Evolutionary conservation across 2,797 vertebrate genomes (phyloP).

Genomic region (Cheirogaleus major): DNA sequence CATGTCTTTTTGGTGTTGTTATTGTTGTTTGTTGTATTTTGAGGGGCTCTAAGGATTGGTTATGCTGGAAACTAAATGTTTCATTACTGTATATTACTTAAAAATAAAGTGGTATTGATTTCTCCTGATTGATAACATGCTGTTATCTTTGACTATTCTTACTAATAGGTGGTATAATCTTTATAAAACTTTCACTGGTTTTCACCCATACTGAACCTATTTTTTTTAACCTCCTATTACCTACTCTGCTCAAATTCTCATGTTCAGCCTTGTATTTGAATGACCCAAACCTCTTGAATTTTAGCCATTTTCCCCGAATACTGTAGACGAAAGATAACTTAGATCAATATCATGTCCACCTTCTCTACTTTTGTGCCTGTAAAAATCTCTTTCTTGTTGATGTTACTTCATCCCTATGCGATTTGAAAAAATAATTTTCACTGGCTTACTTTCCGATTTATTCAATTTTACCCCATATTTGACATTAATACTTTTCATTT

Average conservation of each 20-base stretch:
- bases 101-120: slow-evolving; percentile 31
- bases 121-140: not conserved
- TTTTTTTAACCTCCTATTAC: slow-evolving; percentile 20
- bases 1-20: not conserved
- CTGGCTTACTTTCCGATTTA: slow-evolving; percentile 23
- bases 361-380: not conserved
- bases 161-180: not conserved
- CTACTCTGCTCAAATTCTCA: not conserved
- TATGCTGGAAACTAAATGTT: not conserved
- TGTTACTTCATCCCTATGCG: slow-evolving; percentile 12
- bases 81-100: not conserved
- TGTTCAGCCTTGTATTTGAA: not conserved
- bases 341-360: not conserved
- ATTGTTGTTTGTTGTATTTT: slow-evolving; percentile 1
- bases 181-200: not conserved
- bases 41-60: not conserved
- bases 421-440: not conserved
- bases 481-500: slow-evolving; percentile 38
- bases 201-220: not conserved
- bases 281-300: not conserved
- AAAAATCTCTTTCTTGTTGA: slow-evolving; percentile 13
- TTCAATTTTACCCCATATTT: slow-evolving; percentile 12
- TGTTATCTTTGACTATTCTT: not conserved
- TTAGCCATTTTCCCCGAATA: not conserved
- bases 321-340: not conserved